phyloP scores from a whole-genome alignment of 2,888 invertebrate species.

The Gortyna flavago region DNA sequence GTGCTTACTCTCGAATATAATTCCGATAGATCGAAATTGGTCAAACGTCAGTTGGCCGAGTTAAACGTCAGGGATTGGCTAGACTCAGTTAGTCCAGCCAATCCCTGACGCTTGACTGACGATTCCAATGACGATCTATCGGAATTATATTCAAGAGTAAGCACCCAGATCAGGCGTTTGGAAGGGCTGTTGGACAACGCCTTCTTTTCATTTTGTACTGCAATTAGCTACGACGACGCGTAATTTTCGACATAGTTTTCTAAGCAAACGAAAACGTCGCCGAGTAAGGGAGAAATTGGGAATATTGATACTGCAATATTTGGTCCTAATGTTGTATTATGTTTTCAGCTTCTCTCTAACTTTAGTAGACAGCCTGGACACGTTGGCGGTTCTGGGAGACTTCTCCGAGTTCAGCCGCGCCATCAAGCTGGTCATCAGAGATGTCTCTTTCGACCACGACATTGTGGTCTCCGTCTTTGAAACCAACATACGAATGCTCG shows the following conservation, averaged over 20 bases:
- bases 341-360: constrained; percentile 97
- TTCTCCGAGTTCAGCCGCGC: constrained; percentile 98
- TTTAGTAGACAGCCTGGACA: constrained; percentile 98
- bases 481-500: constrained; percentile 99
- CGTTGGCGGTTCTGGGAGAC: constrained; percentile 97
- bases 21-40: too few species aligned
- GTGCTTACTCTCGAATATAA: too few species aligned
- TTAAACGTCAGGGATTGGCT: too few species aligned
- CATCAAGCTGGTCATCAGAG: constrained; percentile 95
- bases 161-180: too few species aligned
- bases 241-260: background rate
- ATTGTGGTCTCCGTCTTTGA: constrained; percentile 99
- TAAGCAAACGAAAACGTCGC: background rate
- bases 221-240: background rate
- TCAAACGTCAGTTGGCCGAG: too few species aligned
- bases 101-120: too few species aligned
- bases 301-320: too few species aligned
- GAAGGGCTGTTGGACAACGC: background rate
- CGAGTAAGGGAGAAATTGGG: background rate
- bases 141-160: too few species aligned
- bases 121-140: too few species aligned
- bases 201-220: background rate
- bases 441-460: constrained; percentile 98
- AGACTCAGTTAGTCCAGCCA: too few species aligned
- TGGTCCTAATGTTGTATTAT: constrained; percentile 6